Percentiles rank a stretch among this genome's conserved stretches.
Conservation (phyloP, 2,797 vertebrate species). For the Xerus rutilus region DNA sequence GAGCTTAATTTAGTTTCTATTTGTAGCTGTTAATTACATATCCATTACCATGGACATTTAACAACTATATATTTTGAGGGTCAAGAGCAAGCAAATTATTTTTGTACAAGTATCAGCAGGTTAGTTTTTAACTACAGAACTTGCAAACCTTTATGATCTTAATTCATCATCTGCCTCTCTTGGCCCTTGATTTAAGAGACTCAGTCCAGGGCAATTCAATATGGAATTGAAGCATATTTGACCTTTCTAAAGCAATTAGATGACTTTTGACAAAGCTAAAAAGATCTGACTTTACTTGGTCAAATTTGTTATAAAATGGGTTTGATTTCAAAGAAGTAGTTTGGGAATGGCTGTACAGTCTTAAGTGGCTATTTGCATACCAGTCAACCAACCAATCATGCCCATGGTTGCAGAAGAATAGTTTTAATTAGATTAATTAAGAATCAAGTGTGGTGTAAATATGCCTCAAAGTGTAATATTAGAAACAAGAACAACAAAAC, state of each 20-base stretch:
- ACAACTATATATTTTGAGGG: background rate
- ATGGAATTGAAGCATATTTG: background rate
- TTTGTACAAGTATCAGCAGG: background rate
- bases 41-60: background rate
- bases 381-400: background rate
- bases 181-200: background rate
- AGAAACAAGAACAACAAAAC: background rate
- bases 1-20: background rate
- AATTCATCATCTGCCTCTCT: background rate
- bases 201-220: background rate
- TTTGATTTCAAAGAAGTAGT: constrained; percentile 36
- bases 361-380: background rate
- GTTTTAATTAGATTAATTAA: background rate
- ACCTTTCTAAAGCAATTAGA: background rate
- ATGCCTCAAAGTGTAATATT: background rate
- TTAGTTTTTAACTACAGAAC: background rate
- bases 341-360: background rate
- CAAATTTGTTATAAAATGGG: background rate
- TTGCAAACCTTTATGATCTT: background rate
- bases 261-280: background rate
- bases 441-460: background rate
- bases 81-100: background rate
- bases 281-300: background rate
- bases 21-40: background rate
- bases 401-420: background rate